Evolutionary conservation across 2,797 vertebrate genomes (phyloP), one percentile per base, ranked within the genome.

Genomic region (Argya squamiceps): DNA sequence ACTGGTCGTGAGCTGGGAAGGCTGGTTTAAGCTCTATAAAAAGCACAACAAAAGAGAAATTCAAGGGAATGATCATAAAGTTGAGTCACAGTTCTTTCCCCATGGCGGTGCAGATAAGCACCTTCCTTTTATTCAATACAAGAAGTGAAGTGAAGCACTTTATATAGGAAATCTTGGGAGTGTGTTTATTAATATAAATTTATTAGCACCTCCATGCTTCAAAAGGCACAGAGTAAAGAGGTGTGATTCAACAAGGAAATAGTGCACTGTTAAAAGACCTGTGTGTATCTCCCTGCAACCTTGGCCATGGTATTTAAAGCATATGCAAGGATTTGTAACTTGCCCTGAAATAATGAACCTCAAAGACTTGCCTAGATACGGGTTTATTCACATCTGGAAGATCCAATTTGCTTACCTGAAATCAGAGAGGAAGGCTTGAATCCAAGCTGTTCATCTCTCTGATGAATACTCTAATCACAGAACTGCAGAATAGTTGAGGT

Each of bases 11-110:
- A 67, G 10, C 19, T 91, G 26, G 43, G 39, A 91, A 92, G 39
- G 18, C 16, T 79, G 41, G 8, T 87, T 84, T 90, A 44, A 32
- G 36, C 39, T 37, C 47, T 41, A 74, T 87, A 84, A 80, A 77
- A 76, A 58, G 3, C 6, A 5, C 36, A 84, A 23, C 20, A 55
- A 82, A 83, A 73, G 30, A 68, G 29, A 89, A 55, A 65, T 89
- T 67, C 36, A 64, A 55, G 18, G 36, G 26, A 92, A 75, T 47
- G 10, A 50, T 88, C 92, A 37, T 8, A 70, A 67, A 63, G 2
- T 47, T 82, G 78, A 93, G 84, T 89, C 74, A 88, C 36, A 41
- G 39, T 58, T 87, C n/a, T 87, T 95, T 82, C 71, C 84, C 63
- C 44, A 47, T 69, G 70, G 78, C 36, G 52, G 39, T 82, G 52